Evolutionary conservation across 2,888 invertebrate genomes (phyloP).

Genomic region (Crossocerus cetratus): DNA sequence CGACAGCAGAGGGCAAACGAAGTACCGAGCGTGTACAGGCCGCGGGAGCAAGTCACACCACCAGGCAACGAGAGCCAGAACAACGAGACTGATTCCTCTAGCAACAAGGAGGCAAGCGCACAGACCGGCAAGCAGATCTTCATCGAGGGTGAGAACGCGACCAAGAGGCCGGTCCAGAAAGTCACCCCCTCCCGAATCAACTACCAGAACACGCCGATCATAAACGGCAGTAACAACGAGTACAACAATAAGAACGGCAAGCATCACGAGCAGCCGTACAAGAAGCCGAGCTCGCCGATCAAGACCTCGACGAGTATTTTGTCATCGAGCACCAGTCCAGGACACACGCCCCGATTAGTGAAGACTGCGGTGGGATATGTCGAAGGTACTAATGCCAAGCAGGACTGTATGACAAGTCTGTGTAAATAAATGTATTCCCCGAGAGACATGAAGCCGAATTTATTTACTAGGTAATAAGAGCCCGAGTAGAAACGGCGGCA

Average conservation of each 20-base stretch:
- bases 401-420: not conserved
- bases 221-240: slow-evolving; percentile 72
- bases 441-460: not conserved
- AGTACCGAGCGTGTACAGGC: slow-evolving; percentile 83
- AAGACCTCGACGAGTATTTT: slow-evolving; percentile 81
- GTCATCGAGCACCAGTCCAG: slow-evolving; percentile 78
- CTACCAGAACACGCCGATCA: slow-evolving; percentile 69
- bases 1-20: slow-evolving; percentile 91
- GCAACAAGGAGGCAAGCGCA: slow-evolving; percentile 50
- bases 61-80: slow-evolving; percentile 72
- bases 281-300: slow-evolving; percentile 83
- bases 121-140: slow-evolving; percentile 64
- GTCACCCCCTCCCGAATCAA: slow-evolving; percentile 87
- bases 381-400: slow-evolving; percentile 75
- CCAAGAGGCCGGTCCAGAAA: slow-evolving; percentile 87
- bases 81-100: slow-evolving; percentile 62
- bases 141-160: slow-evolving; percentile 75
- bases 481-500: slow-evolving; percentile 67
- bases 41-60: slow-evolving; percentile 81
- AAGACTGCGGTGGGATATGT: slow-evolving; percentile 81
- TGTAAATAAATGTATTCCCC: not conserved
- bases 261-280: slow-evolving; percentile 78
- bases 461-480: slow-evolving; percentile 64
- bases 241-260: slow-evolving; percentile 70
- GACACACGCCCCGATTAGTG: slow-evolving; percentile 78